Evolutionary conservation across 1,140 invertebrate species (phyloP).

Genomic region (Chrysopa pallens): DNA sequence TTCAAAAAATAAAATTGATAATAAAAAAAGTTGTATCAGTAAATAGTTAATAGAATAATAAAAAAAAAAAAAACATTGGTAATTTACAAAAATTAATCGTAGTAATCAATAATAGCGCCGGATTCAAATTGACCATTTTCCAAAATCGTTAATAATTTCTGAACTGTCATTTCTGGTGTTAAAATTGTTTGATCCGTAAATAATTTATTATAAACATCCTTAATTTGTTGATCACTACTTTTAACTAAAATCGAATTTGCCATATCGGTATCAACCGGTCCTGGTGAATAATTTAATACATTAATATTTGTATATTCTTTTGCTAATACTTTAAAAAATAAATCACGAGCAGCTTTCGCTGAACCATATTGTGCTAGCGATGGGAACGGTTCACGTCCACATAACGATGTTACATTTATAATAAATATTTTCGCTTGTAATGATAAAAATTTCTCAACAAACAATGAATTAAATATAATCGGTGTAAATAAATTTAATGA

Average conservation of each 20-base stretch:
- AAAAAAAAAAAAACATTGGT: not conserved
- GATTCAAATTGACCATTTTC: slow-evolving; percentile 53
- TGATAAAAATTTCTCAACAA: slow-evolving; percentile 34
- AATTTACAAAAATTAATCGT: slow-evolving; percentile 31
- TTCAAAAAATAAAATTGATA: too few species aligned
- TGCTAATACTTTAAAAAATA: slow-evolving; percentile 76
- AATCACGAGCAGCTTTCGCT: slow-evolving; percentile 81
- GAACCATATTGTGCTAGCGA: slow-evolving; percentile 65
- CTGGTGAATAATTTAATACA: slow-evolving; percentile 84
- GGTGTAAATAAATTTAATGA: slow-evolving; percentile 66
- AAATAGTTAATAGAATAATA: too few species aligned
- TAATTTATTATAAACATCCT: slow-evolving; percentile 38
- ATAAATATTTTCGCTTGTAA: slow-evolving; percentile 33
- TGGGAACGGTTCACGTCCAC: slow-evolving; percentile 55
- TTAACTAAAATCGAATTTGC: slow-evolving; percentile 41
- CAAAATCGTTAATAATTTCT: slow-evolving; percentile 52
- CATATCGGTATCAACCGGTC: slow-evolving; percentile 86
- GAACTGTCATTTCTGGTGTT: slow-evolving; percentile 55
- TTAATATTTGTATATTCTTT: slow-evolving; percentile 55
- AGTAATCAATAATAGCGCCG: slow-evolving; percentile 78
- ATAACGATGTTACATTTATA: slow-evolving; percentile 78
- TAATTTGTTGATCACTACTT: slow-evolving; percentile 35
- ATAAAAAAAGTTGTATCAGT: too few species aligned
- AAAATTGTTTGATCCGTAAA: slow-evolving; percentile 40
- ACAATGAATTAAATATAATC: slow-evolving; percentile 56